Percentiles rank a stretch among this genome's conserved stretches.
Evolutionary conservation across 2,113 vertebrate genomes (phyloP).

Genomic region (Xiphophorus hellerii): DNA sequence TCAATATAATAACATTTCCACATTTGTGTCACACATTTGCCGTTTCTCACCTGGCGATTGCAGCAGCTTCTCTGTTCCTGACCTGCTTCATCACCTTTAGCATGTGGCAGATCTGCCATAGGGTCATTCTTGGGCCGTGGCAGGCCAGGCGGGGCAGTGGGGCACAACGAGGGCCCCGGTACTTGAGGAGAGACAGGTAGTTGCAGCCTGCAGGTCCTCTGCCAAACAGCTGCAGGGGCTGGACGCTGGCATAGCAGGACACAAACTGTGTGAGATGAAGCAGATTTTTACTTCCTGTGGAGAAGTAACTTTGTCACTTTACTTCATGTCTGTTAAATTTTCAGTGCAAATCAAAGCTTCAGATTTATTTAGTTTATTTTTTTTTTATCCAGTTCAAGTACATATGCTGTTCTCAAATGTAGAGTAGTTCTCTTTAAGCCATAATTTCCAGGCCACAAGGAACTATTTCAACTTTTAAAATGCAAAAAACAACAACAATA

Average conservation of each 20-base stretch:
- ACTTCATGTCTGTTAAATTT: neutral
- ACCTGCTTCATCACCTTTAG: constrained; percentile 79
- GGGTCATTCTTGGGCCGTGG: constrained; percentile 76
- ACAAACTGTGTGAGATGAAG: constrained; percentile 67
- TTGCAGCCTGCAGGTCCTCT: constrained; percentile 40
- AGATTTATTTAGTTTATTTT: neutral
- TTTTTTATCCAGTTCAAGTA: neutral
- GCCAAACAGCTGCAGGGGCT: constrained; percentile 65
- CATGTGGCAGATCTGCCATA: constrained; percentile 79
- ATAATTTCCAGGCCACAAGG: neutral
- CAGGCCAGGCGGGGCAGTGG: constrained; percentile 68
- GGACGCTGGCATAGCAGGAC: constrained; percentile 73
- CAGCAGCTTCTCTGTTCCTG: constrained; percentile 66
- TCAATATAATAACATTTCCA: neutral
- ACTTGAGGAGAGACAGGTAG: constrained; percentile 69
- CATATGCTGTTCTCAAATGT: neutral
- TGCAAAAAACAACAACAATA: no score
- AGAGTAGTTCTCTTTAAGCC: neutral
- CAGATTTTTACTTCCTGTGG: neutral
- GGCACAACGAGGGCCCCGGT: constrained; percentile 65
- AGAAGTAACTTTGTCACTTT: neutral
- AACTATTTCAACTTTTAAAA: neutral
- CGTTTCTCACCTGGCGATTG: constrained; percentile 62
- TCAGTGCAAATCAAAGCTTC: neutral
- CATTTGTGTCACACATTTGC: neutral